Evolutionary conservation across 1,140 invertebrate genomes (phyloP), one percentile per base, ranked within the genome.

Genomic region (Orchesella cincta): DNA sequence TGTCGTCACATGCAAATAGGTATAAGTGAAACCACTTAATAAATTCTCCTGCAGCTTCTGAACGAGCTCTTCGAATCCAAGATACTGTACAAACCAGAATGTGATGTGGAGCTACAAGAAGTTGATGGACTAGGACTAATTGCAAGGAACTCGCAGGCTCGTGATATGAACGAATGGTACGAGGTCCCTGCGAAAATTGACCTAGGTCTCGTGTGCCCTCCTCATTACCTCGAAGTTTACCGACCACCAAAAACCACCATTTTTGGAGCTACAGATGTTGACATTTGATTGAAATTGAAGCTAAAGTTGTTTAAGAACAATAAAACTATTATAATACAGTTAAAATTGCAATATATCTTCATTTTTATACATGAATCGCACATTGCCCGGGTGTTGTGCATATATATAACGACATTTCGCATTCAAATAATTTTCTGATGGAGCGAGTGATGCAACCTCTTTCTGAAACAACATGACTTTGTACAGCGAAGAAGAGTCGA

Each of bases 81-180:
- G 5, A 64, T 31, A 0, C 0, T 46, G 28, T 26, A 20, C 31
- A 20, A n/a, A 72, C 29, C 64, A 23, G 57, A 78, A 51, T 12
- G 67, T 71, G 79, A 80, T 35, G 36, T 75, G 0, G 31, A 57
- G 34, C 29, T 77, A 28, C 72, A 77, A 62, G 62, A 54, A 26
- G 31, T 46, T 14, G 70, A 76, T 39, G 79, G 34, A 12, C 31
- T 39, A n/a, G n/a, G 26, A 14, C 20, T 33, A 23, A 28, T 77
- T 35, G 75, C 71, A 14, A 34, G 54, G 16, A 78, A 78, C 31
- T 23, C 3, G 26, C 74, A 78, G 57, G 20, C 52, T 3, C 52
- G 79, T 20, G 75, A 80, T 52, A 36, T 70, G 3, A 78, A 80
- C 52, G 75, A 74, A 46, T 80, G 76, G 75, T 78, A 80, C 34